A percentile compares a stretch with the other conserved stretches of the same genome.
Evolutionary conservation across 2,113 vertebrate genomes (phyloP).

Genomic region (Xerus inauris): DNA sequence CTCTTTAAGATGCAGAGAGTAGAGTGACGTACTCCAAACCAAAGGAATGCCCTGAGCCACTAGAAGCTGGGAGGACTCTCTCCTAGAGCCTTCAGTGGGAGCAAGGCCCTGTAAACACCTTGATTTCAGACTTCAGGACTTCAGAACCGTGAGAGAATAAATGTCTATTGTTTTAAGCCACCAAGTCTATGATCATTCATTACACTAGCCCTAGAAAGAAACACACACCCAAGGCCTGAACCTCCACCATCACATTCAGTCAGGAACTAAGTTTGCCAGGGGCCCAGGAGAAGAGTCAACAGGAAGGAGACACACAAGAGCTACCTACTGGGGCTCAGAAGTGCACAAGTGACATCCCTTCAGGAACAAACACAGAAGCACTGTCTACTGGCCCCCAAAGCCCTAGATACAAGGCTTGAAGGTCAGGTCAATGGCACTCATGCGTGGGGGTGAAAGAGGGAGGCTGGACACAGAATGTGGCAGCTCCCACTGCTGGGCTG

Average conservation of each 20-base stretch:
- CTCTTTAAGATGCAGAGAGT: not conserved
- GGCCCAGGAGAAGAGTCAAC: accelerated
- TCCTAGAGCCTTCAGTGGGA: not conserved
- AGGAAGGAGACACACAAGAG: not conserved
- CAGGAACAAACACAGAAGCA: not conserved
- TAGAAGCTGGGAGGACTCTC: not conserved
- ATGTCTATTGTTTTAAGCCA: slow-evolving; percentile 6
- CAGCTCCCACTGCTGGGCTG: not conserved
- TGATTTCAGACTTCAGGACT: not conserved
- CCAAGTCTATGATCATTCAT: not conserved
- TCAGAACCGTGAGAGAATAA: not conserved
- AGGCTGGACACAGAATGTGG: not conserved
- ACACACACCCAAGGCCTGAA: not conserved
- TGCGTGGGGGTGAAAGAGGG: accelerated
- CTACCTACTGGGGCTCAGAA: not conserved
- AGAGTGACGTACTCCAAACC: not conserved
- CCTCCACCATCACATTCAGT: not conserved
- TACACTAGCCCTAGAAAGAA: not conserved
- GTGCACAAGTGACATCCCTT: not conserved
- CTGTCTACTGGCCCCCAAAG: not conserved
- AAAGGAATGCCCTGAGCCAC: not conserved
- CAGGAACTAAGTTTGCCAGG: not conserved
- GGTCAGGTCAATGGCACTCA: not conserved
- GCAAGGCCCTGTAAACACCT: not conserved
- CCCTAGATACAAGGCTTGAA: not conserved